Percentiles rank a stretch among this genome's conserved stretches.
Evolutionary conservation across 2,888 invertebrate genomes (phyloP).

Genomic region (Euproctis similis): DNA sequence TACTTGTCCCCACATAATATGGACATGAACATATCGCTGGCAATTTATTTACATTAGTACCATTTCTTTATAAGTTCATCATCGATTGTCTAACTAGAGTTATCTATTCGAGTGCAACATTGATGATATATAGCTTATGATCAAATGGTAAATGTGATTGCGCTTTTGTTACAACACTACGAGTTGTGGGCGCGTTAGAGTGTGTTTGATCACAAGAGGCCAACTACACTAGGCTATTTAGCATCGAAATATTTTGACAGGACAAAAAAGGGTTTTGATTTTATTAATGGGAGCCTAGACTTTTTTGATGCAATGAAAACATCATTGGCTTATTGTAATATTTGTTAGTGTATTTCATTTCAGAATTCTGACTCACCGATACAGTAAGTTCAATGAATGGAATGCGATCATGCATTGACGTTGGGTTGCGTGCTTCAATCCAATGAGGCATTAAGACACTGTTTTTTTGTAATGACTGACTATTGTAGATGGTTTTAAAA

Average conservation of each 20-base stretch:
- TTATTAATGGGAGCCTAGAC: conserved; percentile 24
- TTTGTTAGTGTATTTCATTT: conserved; percentile 19
- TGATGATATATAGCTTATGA: conserved; percentile 59
- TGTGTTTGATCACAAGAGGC: conserved; percentile 36
- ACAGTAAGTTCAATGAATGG: conserved; percentile 1
- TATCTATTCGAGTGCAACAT: conserved; percentile 46
- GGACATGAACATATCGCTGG: conserved; percentile 65
- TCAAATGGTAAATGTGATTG: conserved; percentile 66
- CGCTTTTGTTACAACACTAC: conserved; percentile 42
- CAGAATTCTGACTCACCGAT: conserved; percentile 14
- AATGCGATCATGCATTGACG: conserved; percentile 10
- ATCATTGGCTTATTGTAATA: conserved; percentile 23
- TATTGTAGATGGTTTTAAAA: too few species aligned
- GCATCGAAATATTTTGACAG: conserved; percentile 30
- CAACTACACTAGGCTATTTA: conserved; percentile 24
- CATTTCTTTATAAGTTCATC: conserved; percentile 73
- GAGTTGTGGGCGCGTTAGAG: conserved; percentile 24
- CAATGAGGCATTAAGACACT: conserved; percentile 17
- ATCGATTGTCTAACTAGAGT: conserved; percentile 60
- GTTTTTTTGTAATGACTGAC: too few species aligned
- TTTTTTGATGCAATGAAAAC: conserved; percentile 30
- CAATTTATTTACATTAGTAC: conserved; percentile 74
- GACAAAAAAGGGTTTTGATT: conserved; percentile 30
- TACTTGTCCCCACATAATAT: conserved; percentile 15
- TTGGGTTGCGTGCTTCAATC: conserved; percentile 13